Evolutionary conservation across 2,797 vertebrate species (phyloP).

Genomic region (Brachyalestes nurse): DNA sequence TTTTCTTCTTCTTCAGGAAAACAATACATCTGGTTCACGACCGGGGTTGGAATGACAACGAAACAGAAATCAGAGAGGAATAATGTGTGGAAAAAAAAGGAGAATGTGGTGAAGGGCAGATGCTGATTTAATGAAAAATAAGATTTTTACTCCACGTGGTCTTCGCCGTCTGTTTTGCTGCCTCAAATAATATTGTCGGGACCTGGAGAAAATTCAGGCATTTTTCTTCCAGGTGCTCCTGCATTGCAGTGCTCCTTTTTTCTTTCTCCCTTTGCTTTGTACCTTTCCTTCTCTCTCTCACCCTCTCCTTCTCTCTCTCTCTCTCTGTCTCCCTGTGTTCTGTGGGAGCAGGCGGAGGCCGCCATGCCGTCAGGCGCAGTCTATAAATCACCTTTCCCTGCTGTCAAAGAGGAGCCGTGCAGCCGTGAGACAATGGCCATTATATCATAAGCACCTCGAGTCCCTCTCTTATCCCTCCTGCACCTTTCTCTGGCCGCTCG

Average conservation of each 20-base stretch:
- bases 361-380: constrained; percentile 68
- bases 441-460: constrained; percentile 74
- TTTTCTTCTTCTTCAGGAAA: neutral
- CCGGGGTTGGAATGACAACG: neutral
- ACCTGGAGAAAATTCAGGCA: constrained; percentile 26
- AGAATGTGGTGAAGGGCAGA: neutral
- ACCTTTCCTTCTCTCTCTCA: constrained; percentile 6
- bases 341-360: constrained; percentile 61
- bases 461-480: constrained; percentile 50
- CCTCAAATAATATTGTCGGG: constrained; percentile 23
- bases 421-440: constrained; percentile 79
- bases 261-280: constrained; percentile 31
- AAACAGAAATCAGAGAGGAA: neutral
- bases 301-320: constrained; percentile 23
- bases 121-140: neutral
- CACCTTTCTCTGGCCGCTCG: neutral
- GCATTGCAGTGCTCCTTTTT: constrained; percentile 53
- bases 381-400: constrained; percentile 79
- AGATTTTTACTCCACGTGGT: neutral
- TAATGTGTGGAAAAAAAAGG: neutral
- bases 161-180: neutral
- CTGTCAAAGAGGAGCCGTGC: constrained; percentile 73
- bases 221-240: constrained; percentile 49
- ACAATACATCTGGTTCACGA: neutral
- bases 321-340: constrained; percentile 52